Base-by-base conservation (phyloP, 2,888 invertebrate species). In the Nemoura dubitans region DNA sequence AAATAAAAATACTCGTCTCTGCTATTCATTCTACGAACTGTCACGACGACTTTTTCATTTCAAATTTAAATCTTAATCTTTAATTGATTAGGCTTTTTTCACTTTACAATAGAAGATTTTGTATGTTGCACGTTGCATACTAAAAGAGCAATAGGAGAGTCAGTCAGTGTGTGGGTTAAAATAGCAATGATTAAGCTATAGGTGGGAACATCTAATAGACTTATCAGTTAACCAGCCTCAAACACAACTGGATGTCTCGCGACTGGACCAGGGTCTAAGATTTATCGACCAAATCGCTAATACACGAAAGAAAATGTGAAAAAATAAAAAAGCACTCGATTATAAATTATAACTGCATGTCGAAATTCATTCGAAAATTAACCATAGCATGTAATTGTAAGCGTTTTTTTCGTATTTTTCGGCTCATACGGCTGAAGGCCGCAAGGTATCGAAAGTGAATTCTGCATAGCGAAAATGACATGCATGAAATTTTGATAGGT, bases 61-160 rank as follows among this genome's bases (percentile, higher is more conserved):
- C 59, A 59, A 59, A 59, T 59, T 59, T 59, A 59, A 59, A 59
- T 59, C 59, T 59, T 59, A 59, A 59, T 59, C 59, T 59, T 59
- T 59, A 59, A 59, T 59, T 59, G 59, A 59, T 59, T 59, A 59
- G 59, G 59, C 59, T 59, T 59, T 59, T 59, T 59, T 59, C 59
- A 59, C 2, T 59, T 59, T 59, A 59, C 59, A 59, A 59, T 59
- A 59, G 59, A 59, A 59, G 16, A 16, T 10, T 59, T 59, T 59
- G 10, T 59, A 1, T 14, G 59, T 59, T 59, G 59, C 59, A 59
- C 21, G 59, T 21, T 59, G 59, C 59, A 59, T 59, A 21, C 59
- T 59, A 59, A 59, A 14, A 59, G 59, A 59, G 59, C 59, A 59
- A 36, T 59, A 59, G 59, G 36, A 59, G 10, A 21, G 10, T 21